Base-by-base conservation (phyloP, 2,888 invertebrate genomes). In the Harpalus rufipes region DNA sequence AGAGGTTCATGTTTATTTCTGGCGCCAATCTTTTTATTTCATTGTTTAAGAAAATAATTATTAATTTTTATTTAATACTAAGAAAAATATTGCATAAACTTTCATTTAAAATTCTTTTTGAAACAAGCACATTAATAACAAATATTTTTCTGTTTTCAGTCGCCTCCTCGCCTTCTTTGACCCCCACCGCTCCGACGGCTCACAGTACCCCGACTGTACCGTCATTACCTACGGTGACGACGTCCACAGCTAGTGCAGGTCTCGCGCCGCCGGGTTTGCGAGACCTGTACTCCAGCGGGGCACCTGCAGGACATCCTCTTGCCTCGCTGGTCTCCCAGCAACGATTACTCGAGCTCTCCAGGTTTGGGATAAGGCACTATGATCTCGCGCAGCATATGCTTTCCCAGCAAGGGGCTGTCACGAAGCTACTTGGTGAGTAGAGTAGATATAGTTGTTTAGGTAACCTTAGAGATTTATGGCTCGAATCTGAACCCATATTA, bases 351-450 rank as follows among this genome's bases (percentile, higher is more conserved):
- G 97, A 97, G 90, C 91, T 97, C 87, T 96, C 96, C 61, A 93
- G 97, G 91, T 93, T 95, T 92, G 94, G 97, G 87, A 92, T 97
- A 87, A 93, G 97, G 87, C 97, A 97, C 89, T 97, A 97, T 90
- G 97, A 97, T 91, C 93, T 97, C 89, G 97, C 97, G 5, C 96
- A 97, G 89, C 97, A 97, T 90, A 96, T 97, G 93, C 93, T 97
- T 84, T 96, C 96, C 86, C 97, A 97, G 92, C 97, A 97, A 92
- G 97, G 97, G 89, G 97, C 97, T 89, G 97, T 96, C 88, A 97
- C 96, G 87, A 97, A 97, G 92, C 93, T 97, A 90, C 92, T 97
- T 90, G 97, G 97, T 97, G 92, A 96, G 96, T 84, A n/a, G 10
- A 21, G 21, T 1, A 21, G 1, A 21, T 1, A n/a, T 72, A 10